Evolutionary conservation across 2,113 vertebrate species (phyloP).

Genomic region (Glaucidium brasilianum): DNA sequence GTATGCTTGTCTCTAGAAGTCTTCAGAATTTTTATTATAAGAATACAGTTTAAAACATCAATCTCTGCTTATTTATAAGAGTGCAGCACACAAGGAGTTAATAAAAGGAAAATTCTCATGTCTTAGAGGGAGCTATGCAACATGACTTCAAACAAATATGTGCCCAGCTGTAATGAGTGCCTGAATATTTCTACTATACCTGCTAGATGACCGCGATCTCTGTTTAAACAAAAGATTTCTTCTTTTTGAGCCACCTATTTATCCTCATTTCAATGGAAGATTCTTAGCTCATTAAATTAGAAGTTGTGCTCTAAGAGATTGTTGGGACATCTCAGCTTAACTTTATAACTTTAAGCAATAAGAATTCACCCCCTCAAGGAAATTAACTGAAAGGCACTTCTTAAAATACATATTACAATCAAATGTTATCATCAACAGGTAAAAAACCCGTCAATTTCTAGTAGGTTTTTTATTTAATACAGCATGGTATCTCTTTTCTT

Average conservation of each 20-base stretch:
- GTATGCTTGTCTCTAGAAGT: background rate
- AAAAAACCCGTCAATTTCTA: background rate
- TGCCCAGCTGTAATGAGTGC: background rate
- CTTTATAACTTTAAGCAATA: background rate
- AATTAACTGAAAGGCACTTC: background rate
- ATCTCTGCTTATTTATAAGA: background rate
- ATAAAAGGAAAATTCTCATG: background rate
- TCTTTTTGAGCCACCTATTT: constrained; percentile 14
- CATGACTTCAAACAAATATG: background rate
- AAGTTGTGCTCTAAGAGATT: background rate
- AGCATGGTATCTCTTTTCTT: background rate
- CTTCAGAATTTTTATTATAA: background rate
- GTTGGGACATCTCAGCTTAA: background rate
- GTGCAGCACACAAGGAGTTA: background rate
- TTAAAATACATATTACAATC: background rate
- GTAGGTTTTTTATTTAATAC: background rate
- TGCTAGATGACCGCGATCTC: background rate
- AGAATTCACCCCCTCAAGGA: background rate
- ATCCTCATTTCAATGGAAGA: background rate
- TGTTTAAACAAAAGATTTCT: constrained; percentile 27
- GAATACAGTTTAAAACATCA: background rate
- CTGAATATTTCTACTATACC: background rate
- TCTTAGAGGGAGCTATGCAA: background rate
- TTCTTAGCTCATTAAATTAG: background rate
- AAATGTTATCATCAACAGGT: background rate